These are phyloP conservation scores for Agrilus planipennis DNA, from an alignment of 1,140 invertebrate species.

Conservation along the genomic window DNA sequence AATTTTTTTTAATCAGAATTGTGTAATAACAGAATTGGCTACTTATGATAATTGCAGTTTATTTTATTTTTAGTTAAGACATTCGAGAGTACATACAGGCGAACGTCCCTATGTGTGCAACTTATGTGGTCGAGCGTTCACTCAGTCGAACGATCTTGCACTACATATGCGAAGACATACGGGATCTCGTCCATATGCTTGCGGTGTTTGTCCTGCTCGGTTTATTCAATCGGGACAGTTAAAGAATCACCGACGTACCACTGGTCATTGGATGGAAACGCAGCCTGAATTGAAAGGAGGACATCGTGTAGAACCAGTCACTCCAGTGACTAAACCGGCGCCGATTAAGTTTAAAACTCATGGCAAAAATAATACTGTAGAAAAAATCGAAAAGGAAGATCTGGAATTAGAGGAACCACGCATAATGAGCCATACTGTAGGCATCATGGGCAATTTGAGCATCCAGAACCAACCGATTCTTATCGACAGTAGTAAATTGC, in stretches of 20 bases:
- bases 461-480: constrained; percentile 16
- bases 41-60: too few relatives aligned
- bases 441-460: constrained; percentile 22
- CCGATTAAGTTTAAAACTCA: constrained; percentile 31
- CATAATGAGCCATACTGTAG: constrained; percentile 10
- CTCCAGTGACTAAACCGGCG: constrained; percentile 24
- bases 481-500: constrained; percentile 19
- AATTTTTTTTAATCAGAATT: too few relatives aligned
- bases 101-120: constrained; percentile 38
- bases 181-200: constrained; percentile 30
- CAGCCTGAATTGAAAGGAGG: constrained; percentile 32
- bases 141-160: constrained; percentile 36
- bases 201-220: constrained; percentile 30
- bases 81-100: constrained; percentile 34
- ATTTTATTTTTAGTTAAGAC: constrained; percentile 24
- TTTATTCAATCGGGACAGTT: constrained; percentile 34
- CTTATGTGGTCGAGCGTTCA: constrained; percentile 33
- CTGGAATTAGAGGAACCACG: constrained; percentile 2
- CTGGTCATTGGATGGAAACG: constrained; percentile 33
- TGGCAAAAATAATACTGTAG: constrained; percentile 16
- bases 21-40: too few relatives aligned
- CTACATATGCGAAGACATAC: constrained; percentile 34
- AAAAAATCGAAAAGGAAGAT: constrained; percentile 9
- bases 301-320: constrained; percentile 31
- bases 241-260: constrained; percentile 29